Base-by-base conservation (phyloP, 2,797 vertebrate genomes). In the Epinephelus coioides region DNA sequence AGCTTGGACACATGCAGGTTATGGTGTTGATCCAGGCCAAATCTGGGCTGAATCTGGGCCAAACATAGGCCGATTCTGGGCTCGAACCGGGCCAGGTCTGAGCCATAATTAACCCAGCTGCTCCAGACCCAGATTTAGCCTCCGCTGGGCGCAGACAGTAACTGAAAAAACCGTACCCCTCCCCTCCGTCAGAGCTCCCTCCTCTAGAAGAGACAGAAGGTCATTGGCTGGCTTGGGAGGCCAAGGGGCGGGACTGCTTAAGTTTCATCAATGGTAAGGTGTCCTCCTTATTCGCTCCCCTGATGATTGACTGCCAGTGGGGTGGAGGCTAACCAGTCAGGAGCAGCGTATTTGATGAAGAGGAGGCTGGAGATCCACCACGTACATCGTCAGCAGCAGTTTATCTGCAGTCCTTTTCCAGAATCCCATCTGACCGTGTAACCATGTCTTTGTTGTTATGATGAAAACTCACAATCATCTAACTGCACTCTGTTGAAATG, bases 201-300 rank as follows among this genome's bases (percentile, higher is more conserved):
- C 90, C 90, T 92, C 90, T 95, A 93, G 91, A 94, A 90, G 94
- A 93, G 84, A 89, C 91, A 81, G 84, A 89, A 92, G 92, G 91
- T 92, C 89, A 94, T 38, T 94, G 93, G 93, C 91, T 94, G 91
- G 91, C 86, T 88, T 83, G 76, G 90, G 80, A 93, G 56, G 87
- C 88, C 89, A 87, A 88, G 85, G 87, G 88, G 89, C 88, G 17
- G 88, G 87, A 89, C 89, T 72, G 30, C 88, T 82, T 92, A 89
- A 88, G 87, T 89, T 93, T 94, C 91, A 92, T 93, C 92, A 94
- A 93, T 90, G 93, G 93, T 94, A 93, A 93, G 91, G 91, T 88
- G 89, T 88, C 83, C 78, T 90, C 86, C 78, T 88, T 85, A 63
- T 88, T 72, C 65, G 62, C 88, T 86, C 73, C 81, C 78, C 87